A percentile compares a stretch with the other conserved stretches of the same genome.
Evolutionary conservation across 2,888 invertebrate species (phyloP).

Genomic region (Selenia dentaria): DNA sequence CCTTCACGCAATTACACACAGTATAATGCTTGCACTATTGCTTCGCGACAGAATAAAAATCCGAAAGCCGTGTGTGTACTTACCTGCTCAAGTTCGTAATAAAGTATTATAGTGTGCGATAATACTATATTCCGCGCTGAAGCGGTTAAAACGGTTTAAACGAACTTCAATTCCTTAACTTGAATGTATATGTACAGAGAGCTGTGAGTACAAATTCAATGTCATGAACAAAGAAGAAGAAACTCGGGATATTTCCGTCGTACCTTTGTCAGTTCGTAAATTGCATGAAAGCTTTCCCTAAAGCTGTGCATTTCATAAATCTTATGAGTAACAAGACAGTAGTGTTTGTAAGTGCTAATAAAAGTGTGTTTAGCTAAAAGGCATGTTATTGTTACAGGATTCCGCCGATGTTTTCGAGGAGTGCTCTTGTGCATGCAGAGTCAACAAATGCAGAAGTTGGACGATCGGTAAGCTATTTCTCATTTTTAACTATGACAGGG

Average conservation of each 20-base stretch:
- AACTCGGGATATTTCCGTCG: not conserved
- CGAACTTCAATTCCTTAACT: too few species aligned
- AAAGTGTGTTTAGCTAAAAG: too few species aligned
- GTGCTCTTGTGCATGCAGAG: constrained; percentile 59
- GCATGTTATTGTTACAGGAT: constrained; percentile 63
- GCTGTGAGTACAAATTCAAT: not conserved
- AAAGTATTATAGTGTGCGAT: too few species aligned
- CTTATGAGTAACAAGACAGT: constrained; percentile 31
- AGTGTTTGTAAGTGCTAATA: constrained; percentile 11
- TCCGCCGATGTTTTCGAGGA: constrained; percentile 54
- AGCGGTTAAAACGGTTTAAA: too few species aligned
- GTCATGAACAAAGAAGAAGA: not conserved
- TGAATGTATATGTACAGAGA: too few species aligned
- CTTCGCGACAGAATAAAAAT: too few species aligned
- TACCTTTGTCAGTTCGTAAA: constrained; percentile 21
- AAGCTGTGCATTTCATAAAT: constrained; percentile 40
- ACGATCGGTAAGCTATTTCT: constrained; percentile 58
- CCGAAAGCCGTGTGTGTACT: too few species aligned
- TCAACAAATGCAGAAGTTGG: constrained; percentile 60
- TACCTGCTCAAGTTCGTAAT: too few species aligned
- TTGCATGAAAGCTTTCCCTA: constrained; percentile 23
- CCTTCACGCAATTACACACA: too few species aligned
- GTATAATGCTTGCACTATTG: too few species aligned
- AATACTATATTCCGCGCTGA: too few species aligned
- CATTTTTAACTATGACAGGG: not conserved